A percentile compares a stretch with the other conserved stretches of the same genome.
Conservation (phyloP, 2,113 vertebrate genomes). For the Diadophis punctatus region DNA sequence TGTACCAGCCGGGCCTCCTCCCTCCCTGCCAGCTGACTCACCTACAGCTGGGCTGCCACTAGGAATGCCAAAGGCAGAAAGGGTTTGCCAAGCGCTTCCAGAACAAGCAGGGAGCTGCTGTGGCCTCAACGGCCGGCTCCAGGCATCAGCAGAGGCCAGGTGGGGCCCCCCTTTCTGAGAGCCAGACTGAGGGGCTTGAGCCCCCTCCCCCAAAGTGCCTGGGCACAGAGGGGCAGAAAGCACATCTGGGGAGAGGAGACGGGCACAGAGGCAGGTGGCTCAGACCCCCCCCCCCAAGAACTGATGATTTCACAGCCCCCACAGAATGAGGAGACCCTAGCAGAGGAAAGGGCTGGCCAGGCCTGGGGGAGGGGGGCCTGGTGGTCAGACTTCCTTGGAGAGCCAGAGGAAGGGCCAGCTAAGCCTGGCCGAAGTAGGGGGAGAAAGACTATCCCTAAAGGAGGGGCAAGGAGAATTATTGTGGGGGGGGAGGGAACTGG, state of each 20-base stretch:
- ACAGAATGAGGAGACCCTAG: background rate
- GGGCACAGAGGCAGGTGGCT: background rate
- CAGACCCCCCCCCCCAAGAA: background rate
- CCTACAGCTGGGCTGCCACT: background rate
- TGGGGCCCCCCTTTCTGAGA: background rate
- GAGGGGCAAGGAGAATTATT: background rate
- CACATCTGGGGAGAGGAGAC: background rate
- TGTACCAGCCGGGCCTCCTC: background rate
- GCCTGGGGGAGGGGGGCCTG: background rate
- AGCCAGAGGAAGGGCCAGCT: background rate
- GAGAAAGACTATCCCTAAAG: background rate
- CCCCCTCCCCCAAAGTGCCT: background rate
- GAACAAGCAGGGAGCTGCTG: background rate
- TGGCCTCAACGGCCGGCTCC: background rate
- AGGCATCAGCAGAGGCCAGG: rapidly evolving
- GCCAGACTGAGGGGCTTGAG: background rate
- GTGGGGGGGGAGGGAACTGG: background rate
- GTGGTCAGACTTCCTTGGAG: background rate
- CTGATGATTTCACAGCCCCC: background rate
- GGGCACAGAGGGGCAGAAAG: background rate
- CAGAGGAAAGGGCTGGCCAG: background rate
- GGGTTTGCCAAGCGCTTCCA: rapidly evolving
- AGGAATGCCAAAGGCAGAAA: background rate
- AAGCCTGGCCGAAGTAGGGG: background rate
- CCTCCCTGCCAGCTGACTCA: slow-evolving; percentile 22